Base-by-base conservation (phyloP, 2,888 invertebrate species). In the Polyommatus iphigenia region DNA sequence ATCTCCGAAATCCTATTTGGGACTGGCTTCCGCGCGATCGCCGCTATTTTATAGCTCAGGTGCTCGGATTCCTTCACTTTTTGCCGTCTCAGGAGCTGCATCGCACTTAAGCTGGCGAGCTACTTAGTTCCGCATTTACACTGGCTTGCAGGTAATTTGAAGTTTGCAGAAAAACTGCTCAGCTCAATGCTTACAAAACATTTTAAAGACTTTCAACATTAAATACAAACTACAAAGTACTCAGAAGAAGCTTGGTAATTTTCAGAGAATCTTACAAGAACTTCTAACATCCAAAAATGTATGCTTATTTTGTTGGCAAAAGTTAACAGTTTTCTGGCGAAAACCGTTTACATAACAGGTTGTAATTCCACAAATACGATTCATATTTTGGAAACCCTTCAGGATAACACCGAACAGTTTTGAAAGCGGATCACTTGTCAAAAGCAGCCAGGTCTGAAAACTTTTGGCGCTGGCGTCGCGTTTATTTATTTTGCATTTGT, bases 1-100 rank as follows among this genome's bases (percentile, higher is more conserved):
- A 90, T 90, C 87, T 86, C 86, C 82, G 84, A 83, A 90, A 90
- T 87, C 85, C 85, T 83, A 87, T 89, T 88, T 85, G 50, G 59
- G 24, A 46, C 67, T 29, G 29, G 72, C 41, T 72, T 36, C 54
- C 83, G 84, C 84, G 81, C 84, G 83, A 82, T 83, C 83, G 83
- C 81, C 81, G 84, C 15, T 67, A 67, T 29, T 67, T 32, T 67
- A 67, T 29, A 29, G 15, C 67, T 67, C 29, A 67, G 29, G 67
- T 67, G 29, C 67, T 62, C 24, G 24, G 24, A 67, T 32, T 67
- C 67, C 67, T 67, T 67, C 32, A 67, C 67, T 67, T 67, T 67
- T 67, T 67, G 67, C 67, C 29, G 5, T 67, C 67, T 67, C 67
- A 18, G 20, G 67, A 29, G 15, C 67, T 29, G 67, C 13, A 67